phyloP scores from a whole-genome alignment of 2,113 vertebrate species.

The Phyllostomus discolor region DNA sequence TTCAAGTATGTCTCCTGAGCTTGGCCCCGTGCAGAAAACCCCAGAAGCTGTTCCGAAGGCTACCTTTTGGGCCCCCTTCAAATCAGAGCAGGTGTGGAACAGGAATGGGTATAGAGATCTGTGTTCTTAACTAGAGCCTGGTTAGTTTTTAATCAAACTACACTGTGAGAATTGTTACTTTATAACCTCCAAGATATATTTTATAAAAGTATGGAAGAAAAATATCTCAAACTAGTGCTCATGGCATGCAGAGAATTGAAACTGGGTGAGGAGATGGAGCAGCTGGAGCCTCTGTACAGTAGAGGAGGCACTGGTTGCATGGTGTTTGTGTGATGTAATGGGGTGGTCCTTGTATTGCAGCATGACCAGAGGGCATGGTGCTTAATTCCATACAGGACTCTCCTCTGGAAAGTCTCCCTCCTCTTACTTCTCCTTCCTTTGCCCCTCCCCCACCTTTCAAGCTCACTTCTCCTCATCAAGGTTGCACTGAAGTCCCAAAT shows the following conservation, averaged over 20 bases:
- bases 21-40: not conserved
- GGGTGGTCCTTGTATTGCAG: not conserved
- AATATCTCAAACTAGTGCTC: not conserved
- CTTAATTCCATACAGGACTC: not conserved
- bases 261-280: accelerated
- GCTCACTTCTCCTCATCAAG: not conserved
- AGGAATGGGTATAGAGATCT: not conserved
- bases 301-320: accelerated
- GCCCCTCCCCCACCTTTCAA: not conserved
- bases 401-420: not conserved
- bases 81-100: not conserved
- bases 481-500: not conserved
- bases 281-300: not conserved
- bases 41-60: not conserved
- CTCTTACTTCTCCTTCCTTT: not conserved
- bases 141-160: not conserved
- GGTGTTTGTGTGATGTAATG: not conserved
- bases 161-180: not conserved
- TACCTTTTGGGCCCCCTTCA: not conserved
- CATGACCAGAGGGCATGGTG: not conserved
- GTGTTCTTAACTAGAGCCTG: not conserved
- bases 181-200: not conserved
- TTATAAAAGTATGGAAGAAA: not conserved
- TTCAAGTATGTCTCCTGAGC: not conserved
- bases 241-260: not conserved